Conservation (phyloP, 2,113 vertebrate species). For the Empidonax traillii region DNA sequence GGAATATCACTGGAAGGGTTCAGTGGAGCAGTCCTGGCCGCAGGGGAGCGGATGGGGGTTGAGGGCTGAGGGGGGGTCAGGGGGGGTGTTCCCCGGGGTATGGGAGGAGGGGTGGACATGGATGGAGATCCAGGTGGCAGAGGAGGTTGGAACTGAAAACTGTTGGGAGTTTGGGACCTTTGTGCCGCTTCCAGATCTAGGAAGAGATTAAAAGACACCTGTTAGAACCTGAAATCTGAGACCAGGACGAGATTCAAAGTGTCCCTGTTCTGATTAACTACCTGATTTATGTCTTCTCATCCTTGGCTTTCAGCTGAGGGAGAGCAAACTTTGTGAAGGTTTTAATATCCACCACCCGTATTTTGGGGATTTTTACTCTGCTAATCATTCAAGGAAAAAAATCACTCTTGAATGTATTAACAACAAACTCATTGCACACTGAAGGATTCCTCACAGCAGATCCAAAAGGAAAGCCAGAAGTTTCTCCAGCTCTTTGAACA, state of each 20-base stretch:
- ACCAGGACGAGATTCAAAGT: background rate
- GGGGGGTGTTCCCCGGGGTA: slow-evolving; percentile 86
- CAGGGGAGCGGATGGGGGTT: slow-evolving; percentile 78
- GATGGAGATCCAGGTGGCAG: slow-evolving; percentile 81
- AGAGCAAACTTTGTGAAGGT: background rate
- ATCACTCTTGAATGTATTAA: background rate
- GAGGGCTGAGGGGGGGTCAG: slow-evolving; percentile 60
- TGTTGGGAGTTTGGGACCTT: slow-evolving; percentile 44
- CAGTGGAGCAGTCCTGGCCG: slow-evolving; percentile 80
- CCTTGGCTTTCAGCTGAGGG: background rate
- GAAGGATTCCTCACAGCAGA: background rate
- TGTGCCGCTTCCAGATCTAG: slow-evolving; percentile 70
- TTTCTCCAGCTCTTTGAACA: background rate
- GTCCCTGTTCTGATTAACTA: background rate
- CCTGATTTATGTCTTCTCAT: background rate
- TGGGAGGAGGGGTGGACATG: slow-evolving; percentile 80
- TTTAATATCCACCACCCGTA: background rate
- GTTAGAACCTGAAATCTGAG: background rate
- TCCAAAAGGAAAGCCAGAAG: background rate
- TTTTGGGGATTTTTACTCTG: background rate
- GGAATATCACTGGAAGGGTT: slow-evolving; percentile 75
- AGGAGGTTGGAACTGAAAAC: slow-evolving; percentile 86
- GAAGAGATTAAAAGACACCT: background rate
- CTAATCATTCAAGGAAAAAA: background rate
- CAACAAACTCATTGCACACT: background rate